Evolutionary conservation across 1,140 invertebrate species (phyloP).

Genomic region (Nylanderia fulva): DNA sequence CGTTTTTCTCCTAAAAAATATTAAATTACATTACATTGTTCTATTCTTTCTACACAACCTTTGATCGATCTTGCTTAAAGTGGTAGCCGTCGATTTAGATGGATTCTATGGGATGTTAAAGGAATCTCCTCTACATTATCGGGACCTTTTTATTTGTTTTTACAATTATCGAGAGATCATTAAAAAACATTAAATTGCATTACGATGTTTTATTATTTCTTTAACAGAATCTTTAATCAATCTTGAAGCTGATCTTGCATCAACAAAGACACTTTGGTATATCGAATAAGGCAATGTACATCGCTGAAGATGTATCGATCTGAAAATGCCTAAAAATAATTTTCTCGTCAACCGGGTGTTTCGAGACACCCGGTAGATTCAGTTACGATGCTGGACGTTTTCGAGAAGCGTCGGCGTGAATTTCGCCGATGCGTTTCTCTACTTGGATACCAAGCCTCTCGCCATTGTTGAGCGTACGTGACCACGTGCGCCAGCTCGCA

Average conservation of each 20-base stretch:
- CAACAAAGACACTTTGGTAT: not conserved
- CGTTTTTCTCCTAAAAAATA: too few species aligned
- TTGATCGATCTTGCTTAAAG: slow-evolving; percentile 45
- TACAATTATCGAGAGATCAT: slow-evolving; percentile 9
- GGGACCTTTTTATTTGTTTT: not conserved
- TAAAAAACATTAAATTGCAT: too few species aligned
- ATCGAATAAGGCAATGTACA: slow-evolving; percentile 8
- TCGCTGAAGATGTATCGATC: not conserved
- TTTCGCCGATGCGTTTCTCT: slow-evolving; percentile 56
- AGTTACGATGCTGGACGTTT: not conserved
- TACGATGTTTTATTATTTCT: too few species aligned
- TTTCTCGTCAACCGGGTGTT: not conserved
- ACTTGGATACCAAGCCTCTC: slow-evolving; percentile 44
- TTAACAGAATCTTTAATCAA: too few species aligned
- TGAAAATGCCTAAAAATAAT: not conserved
- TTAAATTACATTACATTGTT: too few species aligned
- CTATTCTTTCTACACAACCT: too few species aligned
- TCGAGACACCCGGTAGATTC: slow-evolving; percentile 40
- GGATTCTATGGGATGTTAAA: slow-evolving; percentile 11
- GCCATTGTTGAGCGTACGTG: slow-evolving; percentile 55
- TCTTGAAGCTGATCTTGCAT: not conserved
- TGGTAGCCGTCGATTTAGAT: slow-evolving; percentile 26
- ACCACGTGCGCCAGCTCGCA: slow-evolving; percentile 53
- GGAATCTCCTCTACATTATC: not conserved
- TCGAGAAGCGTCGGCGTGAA: slow-evolving; percentile 36